These are phyloP conservation scores for Ectemnius cavifrons DNA, from an alignment of 2,888 invertebrate genomes.

Conservation along the genomic window DNA sequence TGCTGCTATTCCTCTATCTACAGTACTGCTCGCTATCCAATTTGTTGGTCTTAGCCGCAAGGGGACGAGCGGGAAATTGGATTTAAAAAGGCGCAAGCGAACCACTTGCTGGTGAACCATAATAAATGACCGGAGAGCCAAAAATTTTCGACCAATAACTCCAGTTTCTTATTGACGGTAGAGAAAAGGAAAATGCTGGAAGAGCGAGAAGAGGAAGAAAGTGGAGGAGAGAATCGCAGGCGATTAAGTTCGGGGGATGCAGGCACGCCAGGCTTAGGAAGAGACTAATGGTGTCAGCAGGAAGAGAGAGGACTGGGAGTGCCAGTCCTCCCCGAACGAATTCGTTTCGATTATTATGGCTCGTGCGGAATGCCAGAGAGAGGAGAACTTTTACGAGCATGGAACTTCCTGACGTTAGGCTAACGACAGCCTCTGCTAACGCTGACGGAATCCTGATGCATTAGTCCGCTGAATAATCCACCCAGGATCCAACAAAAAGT, in stretches of 20 bases:
- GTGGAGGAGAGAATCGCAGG: not conserved
- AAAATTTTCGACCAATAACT: no score
- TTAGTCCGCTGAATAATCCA: not conserved
- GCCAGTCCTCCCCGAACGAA: conserved; percentile 1
- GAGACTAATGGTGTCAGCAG: conserved; percentile 9
- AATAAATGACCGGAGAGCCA: no score
- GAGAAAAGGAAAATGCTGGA: no score
- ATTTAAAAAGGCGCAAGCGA: no score
- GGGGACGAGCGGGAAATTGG: no score
- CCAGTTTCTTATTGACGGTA: no score
- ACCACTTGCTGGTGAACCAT: no score
- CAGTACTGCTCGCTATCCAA: no score
- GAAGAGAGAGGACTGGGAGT: not conserved
- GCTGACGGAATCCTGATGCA: not conserved
- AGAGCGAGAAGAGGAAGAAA: no score
- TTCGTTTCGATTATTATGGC: conserved; percentile 17
- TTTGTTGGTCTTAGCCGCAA: no score
- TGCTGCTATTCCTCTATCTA: no score
- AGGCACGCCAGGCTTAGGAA: not conserved
- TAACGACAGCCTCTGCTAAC: not conserved
- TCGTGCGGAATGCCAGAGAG: not conserved
- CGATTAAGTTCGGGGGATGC: conserved; percentile 1
- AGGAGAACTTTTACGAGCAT: conserved; percentile 6
- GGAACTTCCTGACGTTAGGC: not conserved
- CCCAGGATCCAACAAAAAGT: no score